phyloP scores from a whole-genome alignment of 2,797 vertebrate genomes.

The Sparus aurata region DNA sequence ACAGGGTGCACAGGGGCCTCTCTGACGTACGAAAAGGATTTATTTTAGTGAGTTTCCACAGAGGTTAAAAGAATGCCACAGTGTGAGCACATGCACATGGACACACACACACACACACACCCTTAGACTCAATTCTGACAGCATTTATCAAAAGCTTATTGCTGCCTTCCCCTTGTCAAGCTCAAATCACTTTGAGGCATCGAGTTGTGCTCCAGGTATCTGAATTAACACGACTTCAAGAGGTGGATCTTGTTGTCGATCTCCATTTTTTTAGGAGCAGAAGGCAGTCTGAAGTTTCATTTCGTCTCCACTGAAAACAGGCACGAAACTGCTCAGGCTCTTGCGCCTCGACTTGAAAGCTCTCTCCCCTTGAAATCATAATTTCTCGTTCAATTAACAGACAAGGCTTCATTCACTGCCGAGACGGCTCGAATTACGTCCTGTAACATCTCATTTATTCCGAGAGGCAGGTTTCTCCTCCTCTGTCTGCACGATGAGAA shows the following conservation, averaged over 20 bases:
- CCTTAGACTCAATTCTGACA: slow-evolving; percentile 72
- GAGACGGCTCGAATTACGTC: slow-evolving; percentile 58
- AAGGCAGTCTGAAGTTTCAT: slow-evolving; percentile 35
- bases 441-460: slow-evolving; percentile 51
- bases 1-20: slow-evolving; percentile 87
- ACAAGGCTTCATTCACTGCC: slow-evolving; percentile 62
- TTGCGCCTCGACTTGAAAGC: slow-evolving; percentile 54
- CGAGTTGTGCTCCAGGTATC: slow-evolving; percentile 31
- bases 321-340: slow-evolving; percentile 52
- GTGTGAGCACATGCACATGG: slow-evolving; percentile 58
- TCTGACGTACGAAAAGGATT: slow-evolving; percentile 88
- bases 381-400: slow-evolving; percentile 65
- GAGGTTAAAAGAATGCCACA: slow-evolving; percentile 89
- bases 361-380: slow-evolving; percentile 58
- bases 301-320: slow-evolving; percentile 45
- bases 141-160: slow-evolving; percentile 77
- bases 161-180: slow-evolving; percentile 54
- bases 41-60: slow-evolving; percentile 90
- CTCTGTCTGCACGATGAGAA: slow-evolving; percentile 43
- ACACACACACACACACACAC: slow-evolving; percentile 41
- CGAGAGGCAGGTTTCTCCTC: slow-evolving; percentile 19
- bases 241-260: slow-evolving; percentile 11
- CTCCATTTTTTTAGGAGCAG: neutral
- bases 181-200: slow-evolving; percentile 50
- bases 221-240: slow-evolving; percentile 9